Base-by-base conservation (phyloP, 2,797 vertebrate genomes). In the Myotis vivesi region DNA sequence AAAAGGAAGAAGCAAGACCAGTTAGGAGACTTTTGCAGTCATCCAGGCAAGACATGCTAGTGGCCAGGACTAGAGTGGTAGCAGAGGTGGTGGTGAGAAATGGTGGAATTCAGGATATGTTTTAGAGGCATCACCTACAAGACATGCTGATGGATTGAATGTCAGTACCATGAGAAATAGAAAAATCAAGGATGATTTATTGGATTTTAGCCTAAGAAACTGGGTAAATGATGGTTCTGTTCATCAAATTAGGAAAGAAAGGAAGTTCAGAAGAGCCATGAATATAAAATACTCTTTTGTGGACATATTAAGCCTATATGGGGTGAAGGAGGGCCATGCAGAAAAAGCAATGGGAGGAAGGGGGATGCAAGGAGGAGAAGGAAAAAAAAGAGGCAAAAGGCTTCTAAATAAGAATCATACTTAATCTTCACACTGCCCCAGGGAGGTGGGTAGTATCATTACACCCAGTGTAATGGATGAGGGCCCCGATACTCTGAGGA, bases 201-300 rank as follows among this genome's bases (percentile, higher is more conserved):
- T 80, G 19, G 20, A 76, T 89, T 73, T 88, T 92, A 91, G 76
- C 33, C 30, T 36, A 72, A 93, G 80, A 64, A 83, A 71, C 49
- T 71, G 23, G 25, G 41, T 46, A 53, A 75, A n/a, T 0, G 5
- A 53, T 51, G 41, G 17, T 33, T 38, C 36, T 86, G 20, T 69
- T 89, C 11, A 81, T 79, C 36, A 69, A 69, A 57, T 69, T 36
- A 69, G n/a, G 23, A 72, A 73, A 41, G 53, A 77, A 86, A 10
- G 6, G 20, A 55, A 66, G 69, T 87, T 96, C 57, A 87, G 9
- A 85, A 85, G 46, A 28, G 33, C 53, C 10, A 30, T 23, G 41
- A 53, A 81, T 85, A 53, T 80, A 28, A 85, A 76, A 36, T 79
- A 72, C 44, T 84, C 28, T 93, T 88, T 84, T 59, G 22, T 73